Base-by-base conservation (phyloP, 2,888 invertebrate species). In the Microctonus hyperodae region DNA sequence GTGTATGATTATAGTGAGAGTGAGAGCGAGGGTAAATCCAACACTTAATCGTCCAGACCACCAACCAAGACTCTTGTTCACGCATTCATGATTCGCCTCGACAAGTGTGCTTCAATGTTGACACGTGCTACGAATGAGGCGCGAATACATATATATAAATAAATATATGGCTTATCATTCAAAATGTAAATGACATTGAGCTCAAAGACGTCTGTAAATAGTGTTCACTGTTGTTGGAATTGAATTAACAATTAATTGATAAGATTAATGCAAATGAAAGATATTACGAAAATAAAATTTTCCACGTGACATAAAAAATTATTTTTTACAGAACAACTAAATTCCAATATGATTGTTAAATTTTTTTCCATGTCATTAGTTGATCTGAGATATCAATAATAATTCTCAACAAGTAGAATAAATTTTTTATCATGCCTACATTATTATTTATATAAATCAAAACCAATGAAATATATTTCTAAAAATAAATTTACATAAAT, bases 201-300 rank as follows among this genome's bases (percentile, higher is more conserved):
- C 74, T 74, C 76, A 75, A 74, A 77, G 80, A 79, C 80, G 44
- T n/a, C 20, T 16, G 5, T 44, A 9, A 44, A n/a, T 5, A 16
- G n/a, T n/a, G n/a, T 2, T 44, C 6, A 81, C 80, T 80, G 76
- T 74, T 74, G 77, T 73, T 74, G 75, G 44, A 28, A 31, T 78
- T 78, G 81, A 81, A 83, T 82, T 77, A 80, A 80, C 81, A 81
- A 83, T 79, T 78, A 78, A 79, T 55, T 4, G 4, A 22, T n/a
- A n/a, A n/a, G 53, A 25, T 28, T 33, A n/a, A 37, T n/a, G 3
- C 4, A 35, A 35, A 35, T 35, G 7, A 35, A 35, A 35, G 11
- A 35, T 35, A 9, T 28, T 28, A 6, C n/a, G 7, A 31, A 31
- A 31, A 31, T 35, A 7, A 10, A 35, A 2, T 35, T 11, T 11